Conservation (phyloP, 1,140 invertebrate species). For the Coptotermes formosanus region DNA sequence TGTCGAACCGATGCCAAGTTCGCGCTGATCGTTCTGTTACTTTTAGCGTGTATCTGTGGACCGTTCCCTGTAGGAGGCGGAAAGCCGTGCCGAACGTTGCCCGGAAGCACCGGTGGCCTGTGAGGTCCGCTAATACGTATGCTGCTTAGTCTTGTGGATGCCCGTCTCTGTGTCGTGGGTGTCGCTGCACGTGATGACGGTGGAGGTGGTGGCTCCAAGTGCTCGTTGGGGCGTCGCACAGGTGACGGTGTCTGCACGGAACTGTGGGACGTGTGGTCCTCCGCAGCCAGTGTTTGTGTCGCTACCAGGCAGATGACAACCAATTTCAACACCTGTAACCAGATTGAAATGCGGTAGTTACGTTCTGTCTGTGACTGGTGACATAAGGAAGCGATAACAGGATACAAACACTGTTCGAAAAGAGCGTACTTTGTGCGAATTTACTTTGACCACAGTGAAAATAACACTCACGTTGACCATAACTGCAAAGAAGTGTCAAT, state of each 20-base stretch:
- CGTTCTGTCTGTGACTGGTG: no score
- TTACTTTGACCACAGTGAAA: no score
- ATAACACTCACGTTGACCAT: no score
- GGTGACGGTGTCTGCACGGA: background rate
- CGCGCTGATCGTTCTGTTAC: background rate
- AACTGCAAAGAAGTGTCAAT: no score
- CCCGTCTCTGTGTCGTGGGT: background rate
- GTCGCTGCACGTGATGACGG: background rate
- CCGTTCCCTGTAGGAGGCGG: background rate
- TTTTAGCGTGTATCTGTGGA: background rate
- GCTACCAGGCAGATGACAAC: background rate
- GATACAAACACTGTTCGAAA: no score
- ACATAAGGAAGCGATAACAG: no score
- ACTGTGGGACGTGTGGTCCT: background rate
- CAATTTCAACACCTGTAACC: background rate
- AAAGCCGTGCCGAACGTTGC: background rate
- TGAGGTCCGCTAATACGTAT: background rate
- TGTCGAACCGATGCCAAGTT: background rate
- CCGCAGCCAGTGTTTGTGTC: background rate
- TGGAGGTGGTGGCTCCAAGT: background rate
- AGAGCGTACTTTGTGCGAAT: no score
- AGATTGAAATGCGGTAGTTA: no score
- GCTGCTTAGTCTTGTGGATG: background rate
- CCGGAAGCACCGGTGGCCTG: background rate
- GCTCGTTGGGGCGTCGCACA: background rate